These are phyloP conservation scores for Tiliqua scincoides DNA, from an alignment of 2,113 vertebrate genomes.

Conservation along the genomic window DNA sequence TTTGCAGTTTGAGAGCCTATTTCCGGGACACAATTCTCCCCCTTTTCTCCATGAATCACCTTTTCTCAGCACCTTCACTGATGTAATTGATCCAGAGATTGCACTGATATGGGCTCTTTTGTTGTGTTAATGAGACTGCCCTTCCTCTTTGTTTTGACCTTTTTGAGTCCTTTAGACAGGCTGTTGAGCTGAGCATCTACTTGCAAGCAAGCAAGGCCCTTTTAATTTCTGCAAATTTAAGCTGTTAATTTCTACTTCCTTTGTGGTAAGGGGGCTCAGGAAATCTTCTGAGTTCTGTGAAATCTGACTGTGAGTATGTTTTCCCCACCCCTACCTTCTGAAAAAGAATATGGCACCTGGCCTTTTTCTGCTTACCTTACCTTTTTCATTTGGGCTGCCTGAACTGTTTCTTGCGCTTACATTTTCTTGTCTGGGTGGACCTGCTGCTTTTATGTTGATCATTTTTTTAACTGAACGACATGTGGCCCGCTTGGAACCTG, in stretches of 20 bases:
- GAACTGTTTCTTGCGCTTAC: slow-evolving; percentile 39
- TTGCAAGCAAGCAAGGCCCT: slow-evolving; percentile 1
- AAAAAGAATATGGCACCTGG: slow-evolving; percentile 6
- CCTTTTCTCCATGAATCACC: slow-evolving; percentile 15
- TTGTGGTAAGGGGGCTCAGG: slow-evolving; percentile 28
- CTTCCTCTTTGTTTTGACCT: slow-evolving; percentile 54
- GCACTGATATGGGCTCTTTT: slow-evolving; percentile 61
- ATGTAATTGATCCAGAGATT: slow-evolving; percentile 59
- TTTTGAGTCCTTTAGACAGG: slow-evolving; percentile 47
- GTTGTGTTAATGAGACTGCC: slow-evolving; percentile 52
- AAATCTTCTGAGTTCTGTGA: neutral
- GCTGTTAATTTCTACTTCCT: slow-evolving; percentile 41
- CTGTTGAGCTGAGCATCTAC: slow-evolving; percentile 26
- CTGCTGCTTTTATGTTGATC: slow-evolving; percentile 33
- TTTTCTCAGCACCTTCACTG: slow-evolving; percentile 56
- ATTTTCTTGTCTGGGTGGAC: neutral
- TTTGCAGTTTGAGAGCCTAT: slow-evolving; percentile 13
- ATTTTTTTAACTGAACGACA: slow-evolving; percentile 29
- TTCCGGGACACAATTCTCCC: neutral
- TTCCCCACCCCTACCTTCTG: neutral
- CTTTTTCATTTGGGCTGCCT: slow-evolving; percentile 21
- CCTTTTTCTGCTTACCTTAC: slow-evolving; percentile 35
- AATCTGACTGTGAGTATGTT: slow-evolving; percentile 1
- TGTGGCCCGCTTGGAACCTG: slow-evolving; percentile 37
- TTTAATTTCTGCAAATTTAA: slow-evolving; percentile 33